Conservation (phyloP, 2,888 invertebrate species). For the Podotricha telesiphe region DNA sequence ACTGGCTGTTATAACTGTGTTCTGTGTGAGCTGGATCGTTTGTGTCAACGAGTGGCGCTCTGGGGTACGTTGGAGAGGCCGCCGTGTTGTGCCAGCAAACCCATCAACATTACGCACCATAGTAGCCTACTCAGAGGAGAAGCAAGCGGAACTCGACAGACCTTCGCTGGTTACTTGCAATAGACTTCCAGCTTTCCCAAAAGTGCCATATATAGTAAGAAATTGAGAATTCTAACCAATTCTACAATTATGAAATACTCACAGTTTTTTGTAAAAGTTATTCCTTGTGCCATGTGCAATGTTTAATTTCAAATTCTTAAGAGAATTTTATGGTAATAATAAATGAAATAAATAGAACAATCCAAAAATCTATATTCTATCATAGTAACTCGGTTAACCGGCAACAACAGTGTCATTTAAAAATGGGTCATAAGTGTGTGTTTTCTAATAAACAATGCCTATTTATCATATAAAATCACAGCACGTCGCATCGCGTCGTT, state of each 20-base stretch:
- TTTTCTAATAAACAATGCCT: slow-evolving; percentile 48
- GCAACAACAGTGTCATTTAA: neutral
- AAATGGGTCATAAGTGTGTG: neutral
- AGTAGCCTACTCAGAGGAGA: slow-evolving; percentile 84
- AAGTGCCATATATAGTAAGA: slow-evolving; percentile 66
- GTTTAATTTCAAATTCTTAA: too few species aligned
- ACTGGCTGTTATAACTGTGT: slow-evolving; percentile 70
- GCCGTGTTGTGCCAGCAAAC: slow-evolving; percentile 47
- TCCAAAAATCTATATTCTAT: too few species aligned
- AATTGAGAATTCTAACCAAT: neutral
- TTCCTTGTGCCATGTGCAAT: too few species aligned
- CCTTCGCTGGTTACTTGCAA: slow-evolving; percentile 74
- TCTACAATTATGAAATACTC: neutral
- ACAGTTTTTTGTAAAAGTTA: too few species aligned
- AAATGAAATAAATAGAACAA: neutral
- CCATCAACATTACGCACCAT: slow-evolving; percentile 82
- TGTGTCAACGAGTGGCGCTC: slow-evolving; percentile 73
- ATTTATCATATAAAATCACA: slow-evolving; percentile 51
- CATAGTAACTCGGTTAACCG: neutral
- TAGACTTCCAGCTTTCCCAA: slow-evolving; percentile 66
- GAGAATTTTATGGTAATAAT: neutral
- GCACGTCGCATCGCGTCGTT: slow-evolving; percentile 42
- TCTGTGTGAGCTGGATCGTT: slow-evolving; percentile 76
- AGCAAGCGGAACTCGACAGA: slow-evolving; percentile 78
- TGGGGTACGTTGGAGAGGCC: slow-evolving; percentile 60